Conservation (phyloP, 2,113 vertebrate genomes). For the Oncorhynchus tshawytscha region DNA sequence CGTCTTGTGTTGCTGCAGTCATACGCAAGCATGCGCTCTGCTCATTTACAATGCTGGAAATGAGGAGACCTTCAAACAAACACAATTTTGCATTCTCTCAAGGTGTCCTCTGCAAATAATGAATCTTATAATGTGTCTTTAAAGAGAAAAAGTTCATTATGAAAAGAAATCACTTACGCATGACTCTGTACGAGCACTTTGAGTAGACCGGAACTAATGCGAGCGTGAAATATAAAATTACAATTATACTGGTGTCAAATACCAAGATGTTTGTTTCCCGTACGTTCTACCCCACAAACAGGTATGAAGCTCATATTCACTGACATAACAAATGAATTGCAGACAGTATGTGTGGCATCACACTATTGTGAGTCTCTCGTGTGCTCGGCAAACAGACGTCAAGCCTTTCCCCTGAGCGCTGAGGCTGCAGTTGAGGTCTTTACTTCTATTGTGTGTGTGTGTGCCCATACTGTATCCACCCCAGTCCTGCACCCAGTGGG, state of each 20-base stretch:
- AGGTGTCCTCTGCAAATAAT: not conserved
- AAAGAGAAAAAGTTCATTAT: no score
- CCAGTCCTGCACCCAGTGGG: not conserved
- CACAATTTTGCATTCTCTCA: not conserved
- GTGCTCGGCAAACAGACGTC: not conserved
- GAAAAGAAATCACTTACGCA: no score
- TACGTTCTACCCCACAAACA: not conserved
- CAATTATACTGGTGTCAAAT: not conserved
- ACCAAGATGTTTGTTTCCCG: not conserved
- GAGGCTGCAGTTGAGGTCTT: constrained; percentile 4
- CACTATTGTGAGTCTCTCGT: not conserved
- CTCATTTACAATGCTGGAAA: not conserved
- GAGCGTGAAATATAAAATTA: not conserved
- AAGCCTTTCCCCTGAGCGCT: not conserved
- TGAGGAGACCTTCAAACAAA: not conserved
- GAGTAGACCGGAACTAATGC: not conserved
- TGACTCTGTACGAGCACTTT: not conserved
- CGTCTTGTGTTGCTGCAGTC: not conserved
- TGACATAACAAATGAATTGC: not conserved
- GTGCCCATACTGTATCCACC: not conserved
- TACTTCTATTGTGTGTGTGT: not conserved
- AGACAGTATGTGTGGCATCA: not conserved
- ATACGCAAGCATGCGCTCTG: not conserved
- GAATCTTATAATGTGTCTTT: not conserved
- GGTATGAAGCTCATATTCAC: not conserved